Conservation (phyloP, 2,797 vertebrate genomes). For the Petrocephalus sullivani region DNA sequence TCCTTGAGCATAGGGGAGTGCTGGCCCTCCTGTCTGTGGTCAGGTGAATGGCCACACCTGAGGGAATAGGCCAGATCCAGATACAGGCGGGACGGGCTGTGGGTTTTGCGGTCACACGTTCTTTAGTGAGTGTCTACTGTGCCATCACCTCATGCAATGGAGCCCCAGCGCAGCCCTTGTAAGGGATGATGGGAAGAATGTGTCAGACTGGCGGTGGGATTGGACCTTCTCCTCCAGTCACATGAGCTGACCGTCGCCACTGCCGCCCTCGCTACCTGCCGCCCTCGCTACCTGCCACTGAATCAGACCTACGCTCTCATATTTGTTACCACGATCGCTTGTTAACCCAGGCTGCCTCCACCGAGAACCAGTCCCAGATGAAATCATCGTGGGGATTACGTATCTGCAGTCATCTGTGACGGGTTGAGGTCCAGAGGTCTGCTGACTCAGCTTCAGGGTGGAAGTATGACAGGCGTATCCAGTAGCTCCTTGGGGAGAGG, state of each 20-base stretch:
- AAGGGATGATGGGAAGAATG: neutral
- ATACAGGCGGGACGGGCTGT: neutral
- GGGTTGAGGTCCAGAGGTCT: neutral
- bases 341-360: conserved; percentile 7
- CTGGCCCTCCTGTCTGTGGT: neutral
- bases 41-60: neutral
- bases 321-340: neutral
- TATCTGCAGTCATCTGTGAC: neutral
- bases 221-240: neutral
- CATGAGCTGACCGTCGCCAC: neutral
- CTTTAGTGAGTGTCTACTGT: neutral
- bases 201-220: neutral
- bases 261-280: neutral
- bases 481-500: neutral
- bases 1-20: neutral
- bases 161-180: neutral
- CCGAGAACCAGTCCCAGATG: conserved; percentile 8
- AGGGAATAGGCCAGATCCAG: neutral
- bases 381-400: conserved; percentile 24
- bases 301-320: neutral
- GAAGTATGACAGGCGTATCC: neutral
- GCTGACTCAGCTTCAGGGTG: neutral
- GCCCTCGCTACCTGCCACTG: neutral
- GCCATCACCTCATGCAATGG: neutral
- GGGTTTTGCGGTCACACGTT: neutral